Base-by-base conservation (phyloP, 35 echinoderm and acorn worm species). In the Ophioderma brevispina region DNA sequence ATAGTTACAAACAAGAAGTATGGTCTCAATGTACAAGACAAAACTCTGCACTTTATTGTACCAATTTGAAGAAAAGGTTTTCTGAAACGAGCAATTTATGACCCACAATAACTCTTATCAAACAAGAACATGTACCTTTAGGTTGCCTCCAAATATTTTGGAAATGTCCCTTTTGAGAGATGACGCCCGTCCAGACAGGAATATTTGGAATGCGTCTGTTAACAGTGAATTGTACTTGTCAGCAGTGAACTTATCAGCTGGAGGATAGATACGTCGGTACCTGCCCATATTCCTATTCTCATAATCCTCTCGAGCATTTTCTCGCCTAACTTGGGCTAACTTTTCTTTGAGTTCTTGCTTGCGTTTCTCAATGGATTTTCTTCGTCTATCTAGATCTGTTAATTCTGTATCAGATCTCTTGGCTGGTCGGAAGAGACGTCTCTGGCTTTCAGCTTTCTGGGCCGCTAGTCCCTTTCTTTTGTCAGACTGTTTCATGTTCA, bases 231-330 rank as follows among this genome's bases (percentile, higher is more conserved):
- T 79, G 76, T 98, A 98, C 35, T 79, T 84, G 0, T 98, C 96
- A 33, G 78, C 76, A 6, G 63, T 88, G 18, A 85, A 43, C 39
- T 94, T 95, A 76, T 98, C 96, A 13, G 76, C 78, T 1, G 96
- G 96, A 49, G 96, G 96, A 70, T 95, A 98, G 36, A 98, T 98
- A 0, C 96, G 46, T 30, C 91, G 90, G 76, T 87, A 98, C 30
- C 82, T 43, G 35, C 96, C 96, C 64, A 98, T 98, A 78, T 98
- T 98, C 1, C 96, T 87, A 78, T 98, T 98, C 87, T 98, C 96
- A 38, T 90, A 95, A 76, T 98, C 96, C 31, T 98, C 96, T 11
- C 88, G 39, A 1, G 96, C 96, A 43, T 95, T 95, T 64, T 98
- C 96, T 63, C 90, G 78, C 75, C 96, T 75, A 1, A 98, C 94